These are phyloP conservation scores for Notiomystis cincta DNA, from an alignment of 2,113 vertebrate species.

Conservation along the genomic window DNA sequence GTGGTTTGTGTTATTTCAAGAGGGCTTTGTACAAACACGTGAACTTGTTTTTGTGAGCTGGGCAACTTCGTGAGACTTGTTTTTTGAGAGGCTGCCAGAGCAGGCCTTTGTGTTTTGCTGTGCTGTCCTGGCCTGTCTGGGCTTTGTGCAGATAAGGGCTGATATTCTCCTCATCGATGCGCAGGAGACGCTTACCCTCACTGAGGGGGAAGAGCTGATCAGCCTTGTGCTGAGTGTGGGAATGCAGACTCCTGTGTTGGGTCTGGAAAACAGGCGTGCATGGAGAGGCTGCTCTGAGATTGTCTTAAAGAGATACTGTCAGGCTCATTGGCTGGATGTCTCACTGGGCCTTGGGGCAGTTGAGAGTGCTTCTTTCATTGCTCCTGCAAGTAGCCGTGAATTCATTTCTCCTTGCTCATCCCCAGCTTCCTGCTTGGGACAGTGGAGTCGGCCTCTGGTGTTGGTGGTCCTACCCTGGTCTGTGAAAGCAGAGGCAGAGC, in stretches of 20 bases:
- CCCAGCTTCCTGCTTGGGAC: neutral
- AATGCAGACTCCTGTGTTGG: neutral
- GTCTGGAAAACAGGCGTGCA: neutral
- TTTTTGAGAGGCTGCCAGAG: neutral
- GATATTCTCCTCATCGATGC: rapidly evolving
- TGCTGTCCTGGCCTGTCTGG: neutral
- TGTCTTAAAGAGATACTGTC: neutral
- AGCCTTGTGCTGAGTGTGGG: neutral
- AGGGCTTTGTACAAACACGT: neutral
- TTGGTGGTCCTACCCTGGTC: neutral
- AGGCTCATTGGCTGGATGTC: rapidly evolving
- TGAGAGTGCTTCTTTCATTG: neutral
- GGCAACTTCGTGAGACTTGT: neutral
- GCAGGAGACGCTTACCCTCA: neutral
- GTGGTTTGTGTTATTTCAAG: neutral
- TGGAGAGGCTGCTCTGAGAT: neutral
- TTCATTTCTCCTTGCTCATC: neutral
- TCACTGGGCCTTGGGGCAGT: neutral
- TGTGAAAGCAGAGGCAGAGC: neutral
- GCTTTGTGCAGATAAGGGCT: neutral
- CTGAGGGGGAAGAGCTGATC: neutral
- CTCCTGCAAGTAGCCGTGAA: neutral
- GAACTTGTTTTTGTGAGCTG: neutral
- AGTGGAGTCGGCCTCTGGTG: neutral
- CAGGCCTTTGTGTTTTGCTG: neutral